A percentile compares a stretch with the other conserved stretches of the same genome.
These are phyloP conservation scores for Falco concolor DNA, from an alignment of 2,797 vertebrate species.

Conservation along the genomic window DNA sequence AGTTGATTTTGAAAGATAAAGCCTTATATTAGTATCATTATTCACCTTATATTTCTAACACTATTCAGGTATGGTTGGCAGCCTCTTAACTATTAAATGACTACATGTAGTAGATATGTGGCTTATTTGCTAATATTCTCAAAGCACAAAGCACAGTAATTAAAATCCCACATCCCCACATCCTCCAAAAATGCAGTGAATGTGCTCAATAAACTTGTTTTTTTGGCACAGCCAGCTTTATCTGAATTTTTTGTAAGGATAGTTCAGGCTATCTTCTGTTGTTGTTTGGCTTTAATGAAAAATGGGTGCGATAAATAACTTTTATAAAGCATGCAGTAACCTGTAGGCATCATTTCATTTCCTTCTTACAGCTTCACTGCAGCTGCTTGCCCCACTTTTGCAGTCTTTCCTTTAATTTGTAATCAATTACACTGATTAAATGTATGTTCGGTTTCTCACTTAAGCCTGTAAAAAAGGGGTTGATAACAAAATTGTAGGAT, in stretches of 20 bases:
- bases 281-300: slow-evolving; percentile 21
- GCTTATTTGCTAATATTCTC: neutral
- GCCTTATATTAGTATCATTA: neutral
- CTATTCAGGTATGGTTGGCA: neutral
- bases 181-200: neutral
- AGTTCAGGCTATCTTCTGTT: neutral
- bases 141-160: neutral
- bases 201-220: neutral
- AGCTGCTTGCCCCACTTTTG: neutral
- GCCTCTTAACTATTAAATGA: neutral
- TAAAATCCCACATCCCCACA: neutral
- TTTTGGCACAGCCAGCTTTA: neutral
- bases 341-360: neutral
- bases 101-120: neutral
- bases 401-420: slow-evolving; percentile 3
- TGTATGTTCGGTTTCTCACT: neutral
- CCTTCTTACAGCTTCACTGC: neutral
- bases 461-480: neutral
- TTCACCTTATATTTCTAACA: neutral
- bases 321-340: neutral
- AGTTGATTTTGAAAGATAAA: neutral
- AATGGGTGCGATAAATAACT: neutral
- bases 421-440: neutral
- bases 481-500: neutral
- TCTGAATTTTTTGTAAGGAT: neutral